phyloP scores from a whole-genome alignment of 2,797 vertebrate genomes.

The Cirrhinus mrigala region DNA sequence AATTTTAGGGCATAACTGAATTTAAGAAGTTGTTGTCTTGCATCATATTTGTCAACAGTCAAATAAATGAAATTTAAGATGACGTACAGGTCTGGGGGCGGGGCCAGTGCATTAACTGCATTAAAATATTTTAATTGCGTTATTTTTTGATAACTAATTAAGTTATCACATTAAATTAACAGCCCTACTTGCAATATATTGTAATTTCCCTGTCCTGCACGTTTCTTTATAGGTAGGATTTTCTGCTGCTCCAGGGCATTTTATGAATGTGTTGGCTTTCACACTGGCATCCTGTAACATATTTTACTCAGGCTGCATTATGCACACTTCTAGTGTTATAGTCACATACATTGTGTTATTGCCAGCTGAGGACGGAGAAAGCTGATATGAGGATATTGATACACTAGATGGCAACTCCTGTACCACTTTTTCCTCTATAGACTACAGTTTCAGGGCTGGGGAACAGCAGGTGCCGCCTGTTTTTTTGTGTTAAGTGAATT shows the following conservation, averaged over 20 bases:
- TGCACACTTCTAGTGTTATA: constrained; percentile 6
- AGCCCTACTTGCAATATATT: not conserved
- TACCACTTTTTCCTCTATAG: constrained; percentile 3
- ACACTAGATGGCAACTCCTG: constrained; percentile 21
- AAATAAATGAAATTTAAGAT: too few species aligned
- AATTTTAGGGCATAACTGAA: too few species aligned
- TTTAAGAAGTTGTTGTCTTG: too few species aligned
- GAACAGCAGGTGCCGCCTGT: constrained; percentile 35
- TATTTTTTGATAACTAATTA: too few species aligned
- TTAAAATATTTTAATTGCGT: too few species aligned
- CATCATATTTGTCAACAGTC: too few species aligned
- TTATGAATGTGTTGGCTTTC: constrained; percentile 13
- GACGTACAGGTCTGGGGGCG: too few species aligned
- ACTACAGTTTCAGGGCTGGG: constrained; percentile 29
- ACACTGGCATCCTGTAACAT: not conserved
- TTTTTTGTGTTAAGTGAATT: constrained; percentile 58
- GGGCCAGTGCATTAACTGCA: too few species aligned
- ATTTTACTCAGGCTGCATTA: constrained; percentile 7
- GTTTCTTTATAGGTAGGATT: not conserved
- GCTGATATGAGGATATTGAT: constrained; percentile 37
- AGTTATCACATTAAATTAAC: too few species aligned
- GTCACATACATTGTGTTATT: not conserved
- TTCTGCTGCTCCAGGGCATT: not conserved
- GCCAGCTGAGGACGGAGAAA: constrained; percentile 25
- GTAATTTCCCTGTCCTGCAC: not conserved